Conservation (phyloP, 2,888 invertebrate genomes). For the Drosophila kokeensis region DNA sequence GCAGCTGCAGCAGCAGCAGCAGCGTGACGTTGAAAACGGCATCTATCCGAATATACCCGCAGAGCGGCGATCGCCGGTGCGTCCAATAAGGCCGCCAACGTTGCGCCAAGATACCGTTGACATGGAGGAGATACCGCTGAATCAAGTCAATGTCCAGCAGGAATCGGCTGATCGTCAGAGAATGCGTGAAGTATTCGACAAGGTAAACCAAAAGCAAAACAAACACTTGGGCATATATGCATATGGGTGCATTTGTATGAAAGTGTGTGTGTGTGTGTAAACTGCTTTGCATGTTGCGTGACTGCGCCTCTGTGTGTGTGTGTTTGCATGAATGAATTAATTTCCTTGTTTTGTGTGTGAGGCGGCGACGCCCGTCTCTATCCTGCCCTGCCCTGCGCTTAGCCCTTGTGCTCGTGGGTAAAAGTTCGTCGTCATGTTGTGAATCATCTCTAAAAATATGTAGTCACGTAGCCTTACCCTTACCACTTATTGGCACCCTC, state of each 20-base stretch:
- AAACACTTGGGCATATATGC: background rate
- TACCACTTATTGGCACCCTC: slow-evolving; percentile 1
- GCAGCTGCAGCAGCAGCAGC: slow-evolving; percentile 73
- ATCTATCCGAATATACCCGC: slow-evolving; percentile 77
- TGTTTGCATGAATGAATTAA: slow-evolving; percentile 57
- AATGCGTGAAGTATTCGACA: slow-evolving; percentile 80
- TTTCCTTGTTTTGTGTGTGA: slow-evolving; percentile 34
- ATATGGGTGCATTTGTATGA: background rate
- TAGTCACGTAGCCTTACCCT: background rate
- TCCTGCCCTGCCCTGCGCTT: slow-evolving; percentile 29
- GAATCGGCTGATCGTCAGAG: slow-evolving; percentile 79
- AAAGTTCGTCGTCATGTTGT: slow-evolving; percentile 49
- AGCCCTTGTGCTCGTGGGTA: slow-evolving; percentile 17
- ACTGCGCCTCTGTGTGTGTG: slow-evolving; percentile 5
- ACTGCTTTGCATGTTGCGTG: background rate
- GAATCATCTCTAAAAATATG: slow-evolving; percentile 49
- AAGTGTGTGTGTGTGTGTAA: background rate
- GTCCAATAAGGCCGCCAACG: slow-evolving; percentile 70
- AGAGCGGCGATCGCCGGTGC: slow-evolving; percentile 60
- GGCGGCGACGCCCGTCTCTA: background rate
- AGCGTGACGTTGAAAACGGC: slow-evolving; percentile 78
- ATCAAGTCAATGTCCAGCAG: slow-evolving; percentile 61
- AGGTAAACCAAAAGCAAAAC: slow-evolving; percentile 58
- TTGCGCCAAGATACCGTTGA: slow-evolving; percentile 81
- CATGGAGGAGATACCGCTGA: slow-evolving; percentile 82